These are phyloP conservation scores for Phalacrocorax brasilianus DNA, from an alignment of 2,113 vertebrate genomes.

Conservation along the genomic window DNA sequence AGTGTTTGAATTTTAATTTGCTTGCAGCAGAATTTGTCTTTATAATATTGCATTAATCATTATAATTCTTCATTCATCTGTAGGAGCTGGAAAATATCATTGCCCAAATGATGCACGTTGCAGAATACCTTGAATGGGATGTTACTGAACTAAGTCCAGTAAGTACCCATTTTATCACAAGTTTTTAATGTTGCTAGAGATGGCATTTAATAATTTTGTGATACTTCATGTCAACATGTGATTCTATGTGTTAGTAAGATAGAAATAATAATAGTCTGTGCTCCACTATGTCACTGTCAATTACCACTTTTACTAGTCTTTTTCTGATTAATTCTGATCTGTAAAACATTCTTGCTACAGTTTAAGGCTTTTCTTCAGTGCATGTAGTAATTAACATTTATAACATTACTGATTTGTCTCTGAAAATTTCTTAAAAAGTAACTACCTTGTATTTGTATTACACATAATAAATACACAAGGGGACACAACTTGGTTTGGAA, in stretches of 20 bases:
- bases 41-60: neutral
- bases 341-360: neutral
- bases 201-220: neutral
- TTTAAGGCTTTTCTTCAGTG: neutral
- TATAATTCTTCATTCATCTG: neutral
- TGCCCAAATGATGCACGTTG: conserved; percentile 87
- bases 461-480: neutral
- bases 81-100: conserved; percentile 86
- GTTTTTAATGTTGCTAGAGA: neutral
- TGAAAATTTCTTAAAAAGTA: neutral
- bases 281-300: neutral
- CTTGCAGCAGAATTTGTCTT: neutral
- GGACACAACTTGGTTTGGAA: neutral
- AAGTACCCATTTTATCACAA: conserved; percentile 57
- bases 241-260: neutral
- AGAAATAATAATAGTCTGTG: neutral
- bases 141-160: conserved; percentile 90
- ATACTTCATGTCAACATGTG: neutral
- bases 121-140: conserved; percentile 87
- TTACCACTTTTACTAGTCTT: neutral
- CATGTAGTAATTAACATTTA: neutral
- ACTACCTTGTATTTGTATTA: neutral
- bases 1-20: neutral
- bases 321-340: neutral
- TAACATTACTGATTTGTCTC: neutral